Conservation (phyloP, 2,888 invertebrate genomes). For the Phrixothrix hirtus region DNA sequence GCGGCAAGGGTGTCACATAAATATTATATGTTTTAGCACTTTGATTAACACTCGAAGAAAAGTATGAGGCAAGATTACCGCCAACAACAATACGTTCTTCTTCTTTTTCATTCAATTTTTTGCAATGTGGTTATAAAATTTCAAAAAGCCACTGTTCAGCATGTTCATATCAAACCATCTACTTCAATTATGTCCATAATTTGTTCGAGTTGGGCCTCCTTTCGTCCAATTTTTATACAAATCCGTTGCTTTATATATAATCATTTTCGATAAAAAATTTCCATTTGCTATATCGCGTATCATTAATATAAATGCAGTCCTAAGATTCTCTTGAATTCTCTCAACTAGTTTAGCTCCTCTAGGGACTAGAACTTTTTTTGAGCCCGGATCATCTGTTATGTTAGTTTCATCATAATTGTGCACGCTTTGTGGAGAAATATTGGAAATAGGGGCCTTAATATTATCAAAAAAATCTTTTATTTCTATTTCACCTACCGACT, state of each 20-base stretch:
- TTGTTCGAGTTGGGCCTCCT: background rate
- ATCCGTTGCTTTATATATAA: background rate
- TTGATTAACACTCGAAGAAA: slow-evolving; percentile 32
- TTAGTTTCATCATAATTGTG: no score
- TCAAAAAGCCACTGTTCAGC: background rate
- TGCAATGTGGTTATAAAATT: background rate
- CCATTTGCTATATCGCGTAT: background rate
- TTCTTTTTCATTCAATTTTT: background rate
- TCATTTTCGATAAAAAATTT: background rate
- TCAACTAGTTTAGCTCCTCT: background rate
- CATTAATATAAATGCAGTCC: background rate
- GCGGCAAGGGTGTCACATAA: slow-evolving; percentile 18
- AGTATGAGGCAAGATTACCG: slow-evolving; percentile 38
- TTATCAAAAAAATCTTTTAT: no score
- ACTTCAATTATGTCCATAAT: background rate
- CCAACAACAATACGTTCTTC: slow-evolving; percentile 38
- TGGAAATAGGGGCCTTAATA: no score
- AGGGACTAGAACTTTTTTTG: no score
- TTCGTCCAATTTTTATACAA: background rate
- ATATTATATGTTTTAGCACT: slow-evolving; percentile 11
- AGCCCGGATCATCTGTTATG: no score
- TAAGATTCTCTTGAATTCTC: background rate
- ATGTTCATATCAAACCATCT: background rate
- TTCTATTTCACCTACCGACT: no score
- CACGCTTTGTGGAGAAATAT: no score